Evolutionary conservation across 2,888 invertebrate species (phyloP).

Genomic region (Lycia hirtaria): DNA sequence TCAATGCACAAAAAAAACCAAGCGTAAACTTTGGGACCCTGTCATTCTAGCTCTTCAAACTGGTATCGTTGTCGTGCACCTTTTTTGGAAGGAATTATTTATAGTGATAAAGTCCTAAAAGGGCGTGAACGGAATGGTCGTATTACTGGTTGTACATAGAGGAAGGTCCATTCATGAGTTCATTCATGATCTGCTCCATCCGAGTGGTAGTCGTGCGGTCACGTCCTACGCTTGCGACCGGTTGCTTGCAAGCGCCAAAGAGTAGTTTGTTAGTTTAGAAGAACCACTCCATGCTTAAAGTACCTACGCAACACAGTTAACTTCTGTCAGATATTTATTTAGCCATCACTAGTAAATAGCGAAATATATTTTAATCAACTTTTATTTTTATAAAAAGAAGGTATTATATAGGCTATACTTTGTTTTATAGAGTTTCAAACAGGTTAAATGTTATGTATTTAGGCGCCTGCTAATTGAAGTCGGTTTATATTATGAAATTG

Average conservation of each 20-base stretch:
- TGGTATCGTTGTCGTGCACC: neutral
- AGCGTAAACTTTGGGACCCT: constrained; percentile 1
- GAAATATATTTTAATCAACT: too few relatives aligned
- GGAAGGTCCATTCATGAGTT: constrained; percentile 56
- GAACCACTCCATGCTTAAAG: too few relatives aligned
- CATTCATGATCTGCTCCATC: constrained; percentile 48
- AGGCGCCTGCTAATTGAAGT: too few relatives aligned
- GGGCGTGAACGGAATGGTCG: neutral
- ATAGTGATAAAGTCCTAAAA: constrained; percentile 9
- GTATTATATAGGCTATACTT: too few relatives aligned
- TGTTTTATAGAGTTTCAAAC: too few relatives aligned
- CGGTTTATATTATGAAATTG: too few relatives aligned
- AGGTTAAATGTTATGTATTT: too few relatives aligned
- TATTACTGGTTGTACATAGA: constrained; percentile 2
- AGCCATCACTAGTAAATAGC: too few relatives aligned
- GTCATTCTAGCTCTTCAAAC: neutral
- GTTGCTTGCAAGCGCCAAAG: constrained; percentile 56
- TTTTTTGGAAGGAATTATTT: constrained; percentile 39
- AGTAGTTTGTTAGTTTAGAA: constrained; percentile 26
- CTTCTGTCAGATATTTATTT: too few relatives aligned
- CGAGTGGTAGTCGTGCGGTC: constrained; percentile 61
- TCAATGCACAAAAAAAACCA: constrained; percentile 39
- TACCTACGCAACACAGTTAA: too few relatives aligned
- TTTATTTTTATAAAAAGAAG: too few relatives aligned
- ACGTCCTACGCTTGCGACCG: constrained; percentile 62